phyloP scores from a whole-genome alignment of 2,888 invertebrate species.

The Leucozona laternaria region DNA sequence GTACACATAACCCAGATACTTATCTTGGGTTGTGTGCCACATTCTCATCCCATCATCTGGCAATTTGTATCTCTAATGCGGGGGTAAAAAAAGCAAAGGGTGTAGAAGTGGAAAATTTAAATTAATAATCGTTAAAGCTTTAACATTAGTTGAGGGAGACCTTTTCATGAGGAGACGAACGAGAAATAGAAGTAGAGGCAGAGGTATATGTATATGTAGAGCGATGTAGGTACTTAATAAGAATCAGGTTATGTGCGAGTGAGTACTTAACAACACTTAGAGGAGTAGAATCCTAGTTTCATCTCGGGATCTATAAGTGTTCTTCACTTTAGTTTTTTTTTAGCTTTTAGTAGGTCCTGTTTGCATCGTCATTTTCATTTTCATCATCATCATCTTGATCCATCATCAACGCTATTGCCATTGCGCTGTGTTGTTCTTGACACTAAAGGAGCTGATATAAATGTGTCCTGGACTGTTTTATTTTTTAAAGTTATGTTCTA shows the following conservation, averaged over 20 bases:
- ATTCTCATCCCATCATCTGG: slow-evolving; percentile 38
- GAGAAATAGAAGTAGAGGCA: neutral
- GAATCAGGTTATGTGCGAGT: slow-evolving; percentile 49
- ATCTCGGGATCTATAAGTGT: slow-evolving; percentile 5
- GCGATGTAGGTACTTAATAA: slow-evolving; percentile 1
- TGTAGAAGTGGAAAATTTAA: slow-evolving; percentile 70
- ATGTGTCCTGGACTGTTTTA: slow-evolving; percentile 33
- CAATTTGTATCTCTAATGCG: neutral
- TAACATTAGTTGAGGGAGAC: slow-evolving; percentile 58
- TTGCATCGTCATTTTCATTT: slow-evolving; percentile 30
- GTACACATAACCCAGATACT: slow-evolving; percentile 61
- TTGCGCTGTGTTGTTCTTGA: slow-evolving; percentile 18
- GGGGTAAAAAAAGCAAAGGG: neutral
- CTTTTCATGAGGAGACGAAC: slow-evolving; percentile 18
- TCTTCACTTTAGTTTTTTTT: slow-evolving; percentile 17
- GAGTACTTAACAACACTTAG: slow-evolving; percentile 54
- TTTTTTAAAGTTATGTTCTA: slow-evolving; percentile 17
- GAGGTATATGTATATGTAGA: neutral
- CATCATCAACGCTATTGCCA: slow-evolving; percentile 40
- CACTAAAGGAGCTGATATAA: slow-evolving; percentile 21
- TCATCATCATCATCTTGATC: slow-evolving; percentile 18
- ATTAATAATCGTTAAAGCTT: slow-evolving; percentile 73
- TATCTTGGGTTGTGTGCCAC: slow-evolving; percentile 61
- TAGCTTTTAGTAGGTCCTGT: slow-evolving; percentile 29
- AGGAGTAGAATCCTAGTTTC: slow-evolving; percentile 45